Evolutionary conservation across 2,888 invertebrate genomes (phyloP).

Genomic region (Teinopalpus imperialis): DNA sequence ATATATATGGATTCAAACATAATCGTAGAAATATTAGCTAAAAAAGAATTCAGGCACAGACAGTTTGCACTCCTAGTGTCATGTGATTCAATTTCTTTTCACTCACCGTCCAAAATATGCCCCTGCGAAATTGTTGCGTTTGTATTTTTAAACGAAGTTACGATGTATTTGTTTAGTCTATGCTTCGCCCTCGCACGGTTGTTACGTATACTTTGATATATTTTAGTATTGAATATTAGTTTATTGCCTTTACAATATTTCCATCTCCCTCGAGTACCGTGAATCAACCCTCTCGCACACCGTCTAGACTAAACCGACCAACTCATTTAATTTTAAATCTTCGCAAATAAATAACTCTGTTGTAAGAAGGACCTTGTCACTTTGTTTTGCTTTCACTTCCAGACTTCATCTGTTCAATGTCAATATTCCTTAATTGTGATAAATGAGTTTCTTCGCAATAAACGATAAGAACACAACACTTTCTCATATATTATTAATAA

Average conservation of each 20-base stretch:
- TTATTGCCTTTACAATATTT: slow-evolving; percentile 65
- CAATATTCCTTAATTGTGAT: slow-evolving; percentile 7
- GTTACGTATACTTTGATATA: slow-evolving; percentile 34
- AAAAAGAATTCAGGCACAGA: too few relatives aligned
- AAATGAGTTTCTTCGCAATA: slow-evolving; percentile 17
- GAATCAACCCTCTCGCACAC: slow-evolving; percentile 44
- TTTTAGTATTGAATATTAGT: slow-evolving; percentile 55
- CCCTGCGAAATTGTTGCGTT: slow-evolving; percentile 2
- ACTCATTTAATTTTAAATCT: slow-evolving; percentile 53
- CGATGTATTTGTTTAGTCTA: slow-evolving; percentile 16
- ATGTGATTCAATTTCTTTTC: too few relatives aligned
- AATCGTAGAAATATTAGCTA: too few relatives aligned
- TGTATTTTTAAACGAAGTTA: slow-evolving; percentile 16
- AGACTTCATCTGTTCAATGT: slow-evolving; percentile 12
- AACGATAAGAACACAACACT: slow-evolving; percentile 16
- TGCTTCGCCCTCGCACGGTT: slow-evolving; percentile 14
- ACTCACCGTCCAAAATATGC: not conserved
- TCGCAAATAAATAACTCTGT: slow-evolving; percentile 43
- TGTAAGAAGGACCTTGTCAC: slow-evolving; percentile 34
- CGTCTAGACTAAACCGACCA: slow-evolving; percentile 66
- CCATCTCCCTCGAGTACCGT: slow-evolving; percentile 46
- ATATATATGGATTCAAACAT: too few relatives aligned
- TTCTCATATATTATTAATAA: slow-evolving; percentile 16
- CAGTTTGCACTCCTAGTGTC: too few relatives aligned
- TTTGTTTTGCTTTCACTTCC: slow-evolving; percentile 30